These are phyloP conservation scores for Tetragnatha montana DNA, from an alignment of 2,888 invertebrate species.

Conservation along the genomic window DNA sequence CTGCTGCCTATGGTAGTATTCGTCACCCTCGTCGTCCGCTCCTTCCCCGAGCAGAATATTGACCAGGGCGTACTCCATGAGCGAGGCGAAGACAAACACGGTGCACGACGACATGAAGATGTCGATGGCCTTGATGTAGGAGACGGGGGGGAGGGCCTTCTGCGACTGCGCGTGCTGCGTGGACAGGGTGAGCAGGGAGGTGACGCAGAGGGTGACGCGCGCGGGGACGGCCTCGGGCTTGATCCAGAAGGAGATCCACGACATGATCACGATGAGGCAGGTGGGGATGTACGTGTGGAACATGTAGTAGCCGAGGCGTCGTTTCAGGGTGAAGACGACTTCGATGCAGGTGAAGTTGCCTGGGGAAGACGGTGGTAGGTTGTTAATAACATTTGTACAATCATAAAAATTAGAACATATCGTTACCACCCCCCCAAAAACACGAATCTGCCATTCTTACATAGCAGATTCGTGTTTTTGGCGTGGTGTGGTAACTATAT, in stretches of 20 bases:
- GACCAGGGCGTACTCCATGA: constrained; percentile 78
- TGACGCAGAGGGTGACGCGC: constrained; percentile 92
- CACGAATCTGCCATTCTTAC: too few relatives aligned
- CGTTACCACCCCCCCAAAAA: too few relatives aligned
- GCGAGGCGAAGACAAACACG: constrained; percentile 77
- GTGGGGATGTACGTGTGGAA: constrained; percentile 95
- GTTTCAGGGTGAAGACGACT: constrained; percentile 88
- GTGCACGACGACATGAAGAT: constrained; percentile 78
- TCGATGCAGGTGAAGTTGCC: constrained; percentile 93
- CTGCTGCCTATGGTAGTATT: not conserved
- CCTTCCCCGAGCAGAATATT: constrained; percentile 75
- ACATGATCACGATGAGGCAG: constrained; percentile 93
- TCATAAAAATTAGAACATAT: too few relatives aligned
- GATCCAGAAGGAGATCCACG: constrained; percentile 97
- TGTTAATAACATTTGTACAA: not conserved
- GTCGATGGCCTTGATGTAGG: constrained; percentile 84
- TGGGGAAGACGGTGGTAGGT: constrained; percentile 75
- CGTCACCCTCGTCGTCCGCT: constrained; percentile 10
- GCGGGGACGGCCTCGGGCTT: constrained; percentile 96
- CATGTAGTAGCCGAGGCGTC: constrained; percentile 90
- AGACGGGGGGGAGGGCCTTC: constrained; percentile 92
- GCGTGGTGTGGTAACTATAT: too few relatives aligned
- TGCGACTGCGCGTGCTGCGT: constrained; percentile 97
- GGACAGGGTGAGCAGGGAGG: constrained; percentile 89
- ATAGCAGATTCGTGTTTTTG: too few relatives aligned